Conservation (phyloP, 2,113 vertebrate species). For the Coturnix japonica region DNA sequence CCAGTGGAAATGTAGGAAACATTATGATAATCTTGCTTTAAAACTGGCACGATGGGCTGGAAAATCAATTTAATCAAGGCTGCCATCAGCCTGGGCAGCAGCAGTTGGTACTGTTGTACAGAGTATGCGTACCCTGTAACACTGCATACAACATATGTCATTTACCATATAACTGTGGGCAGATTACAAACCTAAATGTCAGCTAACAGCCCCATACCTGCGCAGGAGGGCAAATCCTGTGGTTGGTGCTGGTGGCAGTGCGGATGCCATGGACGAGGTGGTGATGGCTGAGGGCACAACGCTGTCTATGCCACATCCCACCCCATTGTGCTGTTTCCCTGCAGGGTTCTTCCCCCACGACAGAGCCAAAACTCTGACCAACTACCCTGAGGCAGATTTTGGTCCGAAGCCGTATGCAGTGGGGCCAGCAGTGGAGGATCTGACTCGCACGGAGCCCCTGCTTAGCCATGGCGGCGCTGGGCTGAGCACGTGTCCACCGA, state of each 20-base stretch:
- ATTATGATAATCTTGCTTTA: neutral
- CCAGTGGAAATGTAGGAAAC: neutral
- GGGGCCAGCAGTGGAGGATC: neutral
- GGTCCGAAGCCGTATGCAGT: fast-evolving
- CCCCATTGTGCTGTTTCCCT: neutral
- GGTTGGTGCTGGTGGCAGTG: neutral
- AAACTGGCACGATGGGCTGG: neutral
- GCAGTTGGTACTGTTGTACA: neutral
- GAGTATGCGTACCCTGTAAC: neutral
- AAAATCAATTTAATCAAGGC: neutral
- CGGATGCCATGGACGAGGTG: neutral
- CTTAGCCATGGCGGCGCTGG: too few species aligned
- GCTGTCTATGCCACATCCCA: fast-evolving
- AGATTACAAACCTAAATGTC: neutral
- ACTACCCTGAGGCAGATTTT: fast-evolving
- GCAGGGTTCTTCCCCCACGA: neutral
- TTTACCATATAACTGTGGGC: neutral
- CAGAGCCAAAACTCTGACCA: fast-evolving
- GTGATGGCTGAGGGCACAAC: fast-evolving
- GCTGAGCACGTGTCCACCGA: fast-evolving
- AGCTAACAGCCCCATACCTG: fast-evolving
- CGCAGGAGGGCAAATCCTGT: neutral
- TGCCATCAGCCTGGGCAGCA: neutral
- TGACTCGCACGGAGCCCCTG: neutral
- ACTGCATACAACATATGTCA: fast-evolving